Conservation (phyloP, 2,888 invertebrate genomes). For the Orchesellides sinensis region DNA sequence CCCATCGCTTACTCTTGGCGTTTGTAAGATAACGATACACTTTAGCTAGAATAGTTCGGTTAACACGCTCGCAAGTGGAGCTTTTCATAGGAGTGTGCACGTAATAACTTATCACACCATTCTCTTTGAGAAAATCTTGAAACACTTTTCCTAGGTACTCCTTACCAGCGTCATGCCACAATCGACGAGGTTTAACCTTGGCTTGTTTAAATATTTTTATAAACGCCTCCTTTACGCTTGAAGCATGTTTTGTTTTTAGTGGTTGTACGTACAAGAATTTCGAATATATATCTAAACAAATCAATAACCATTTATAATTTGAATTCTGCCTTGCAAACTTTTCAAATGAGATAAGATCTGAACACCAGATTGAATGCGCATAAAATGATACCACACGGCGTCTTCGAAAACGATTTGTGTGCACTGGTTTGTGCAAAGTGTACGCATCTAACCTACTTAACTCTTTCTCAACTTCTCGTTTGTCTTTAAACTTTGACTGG, state of each 20-base stretch:
- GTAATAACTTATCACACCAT: not conserved
- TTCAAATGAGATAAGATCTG: not conserved
- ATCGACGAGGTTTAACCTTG: too few species aligned
- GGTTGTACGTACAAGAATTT: not conserved
- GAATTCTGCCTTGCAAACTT: not conserved
- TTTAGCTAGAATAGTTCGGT: not conserved
- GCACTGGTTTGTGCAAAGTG: not conserved
- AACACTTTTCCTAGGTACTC: not conserved
- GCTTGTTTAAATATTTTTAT: not conserved
- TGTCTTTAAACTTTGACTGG: conserved; percentile 4
- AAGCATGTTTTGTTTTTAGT: not conserved
- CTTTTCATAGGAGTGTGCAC: not conserved
- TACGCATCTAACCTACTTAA: not conserved
- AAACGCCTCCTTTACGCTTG: not conserved
- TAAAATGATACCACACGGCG: not conserved
- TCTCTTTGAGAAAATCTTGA: not conserved
- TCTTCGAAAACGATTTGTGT: not conserved
- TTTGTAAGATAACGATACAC: not conserved
- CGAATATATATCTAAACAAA: not conserved
- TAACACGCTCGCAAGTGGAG: not conserved
- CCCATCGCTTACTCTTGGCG: not conserved
- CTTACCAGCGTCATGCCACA: not conserved
- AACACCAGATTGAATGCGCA: not conserved
- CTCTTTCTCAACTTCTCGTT: not conserved
- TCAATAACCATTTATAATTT: not conserved